Evolutionary conservation across 2,888 invertebrate genomes (phyloP).

Genomic region (Malacosoma neustria): DNA sequence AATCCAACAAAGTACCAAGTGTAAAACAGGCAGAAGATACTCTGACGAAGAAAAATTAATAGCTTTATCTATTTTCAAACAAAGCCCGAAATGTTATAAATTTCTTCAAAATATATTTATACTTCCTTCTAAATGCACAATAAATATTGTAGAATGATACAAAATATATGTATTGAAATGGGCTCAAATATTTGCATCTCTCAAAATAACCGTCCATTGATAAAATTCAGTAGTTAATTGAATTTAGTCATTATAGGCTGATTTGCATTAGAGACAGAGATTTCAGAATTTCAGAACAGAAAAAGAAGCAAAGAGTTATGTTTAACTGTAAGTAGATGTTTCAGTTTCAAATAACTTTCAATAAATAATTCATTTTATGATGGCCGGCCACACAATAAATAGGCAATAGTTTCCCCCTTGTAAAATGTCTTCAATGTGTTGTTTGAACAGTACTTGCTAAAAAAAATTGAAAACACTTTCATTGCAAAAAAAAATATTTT

Average conservation of each 20-base stretch:
- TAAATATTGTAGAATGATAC: slow-evolving; percentile 9
- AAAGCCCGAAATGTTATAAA: slow-evolving; percentile 7
- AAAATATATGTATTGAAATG: slow-evolving; percentile 5
- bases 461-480: not conserved
- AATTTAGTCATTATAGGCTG: not conserved
- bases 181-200: slow-evolving; percentile 9
- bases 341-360: too few species aligned
- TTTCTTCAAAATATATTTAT: slow-evolving; percentile 15
- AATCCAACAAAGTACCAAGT: slow-evolving; percentile 2
- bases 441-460: not conserved
- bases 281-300: not conserved
- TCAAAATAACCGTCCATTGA: slow-evolving; percentile 8
- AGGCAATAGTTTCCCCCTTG: not conserved
- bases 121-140: slow-evolving; percentile 9
- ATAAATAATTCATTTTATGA: not conserved
- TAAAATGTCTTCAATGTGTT: not conserved
- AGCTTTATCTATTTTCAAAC: slow-evolving; percentile 6
- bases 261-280: not conserved
- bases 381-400: not conserved
- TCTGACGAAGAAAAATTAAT: slow-evolving; percentile 6
- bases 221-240: not conserved
- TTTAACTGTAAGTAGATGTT: too few species aligned
- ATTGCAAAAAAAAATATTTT: not conserved
- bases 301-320: too few species aligned
- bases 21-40: slow-evolving; percentile 5